Evolutionary conservation across 1,140 invertebrate species (phyloP), one percentile per base, ranked within the genome.

Genomic region (Musca vetustissima): DNA sequence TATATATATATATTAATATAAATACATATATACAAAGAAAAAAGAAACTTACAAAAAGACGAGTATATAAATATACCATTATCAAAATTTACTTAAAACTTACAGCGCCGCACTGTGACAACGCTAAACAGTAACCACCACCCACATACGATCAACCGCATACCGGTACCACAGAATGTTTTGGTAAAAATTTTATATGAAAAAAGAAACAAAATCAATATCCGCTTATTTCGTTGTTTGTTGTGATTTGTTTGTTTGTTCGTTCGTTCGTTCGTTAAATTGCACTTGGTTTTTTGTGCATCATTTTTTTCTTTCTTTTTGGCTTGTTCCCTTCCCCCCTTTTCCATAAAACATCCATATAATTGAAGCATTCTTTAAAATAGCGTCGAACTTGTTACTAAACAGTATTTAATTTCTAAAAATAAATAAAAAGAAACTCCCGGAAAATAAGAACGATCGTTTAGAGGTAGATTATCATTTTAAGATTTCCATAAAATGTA

Each of bases 121-220:
- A 81, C 79, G 79, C 79, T 81, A 79, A 80, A 80, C 79, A 81
- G 78, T 78, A 81, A 43, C 48, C 49, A 74, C 75, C 79, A 74
- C 75, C 79, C 79, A 81, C 79, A 81, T 81, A 81, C 79, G 79
- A 80, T 81, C 79, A 81, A 81, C 79, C 79, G 79, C 77, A 81
- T 81, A 77, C 79, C 80, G 79, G 79, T 81, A 73, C 79, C 79
- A 79, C 79, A 81, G 74, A 81, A 81, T 81, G 79, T 81, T 80
- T 81, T 81, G 79, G 79, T 81, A 81, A 81, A 80, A 76, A 76
- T 47, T 66, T 22, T 22, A 52, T 19, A 52, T 19, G 17, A 21
- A 19, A 52, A 52, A 52, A 52, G 7, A n/a, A n/a, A n/a, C n/a
- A 52, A 11, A 52, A 52, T 6, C 3, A 52, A 52, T 43, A 43